Base-by-base conservation (phyloP, 2,113 vertebrate genomes). In the Myotis yumanensis region DNA sequence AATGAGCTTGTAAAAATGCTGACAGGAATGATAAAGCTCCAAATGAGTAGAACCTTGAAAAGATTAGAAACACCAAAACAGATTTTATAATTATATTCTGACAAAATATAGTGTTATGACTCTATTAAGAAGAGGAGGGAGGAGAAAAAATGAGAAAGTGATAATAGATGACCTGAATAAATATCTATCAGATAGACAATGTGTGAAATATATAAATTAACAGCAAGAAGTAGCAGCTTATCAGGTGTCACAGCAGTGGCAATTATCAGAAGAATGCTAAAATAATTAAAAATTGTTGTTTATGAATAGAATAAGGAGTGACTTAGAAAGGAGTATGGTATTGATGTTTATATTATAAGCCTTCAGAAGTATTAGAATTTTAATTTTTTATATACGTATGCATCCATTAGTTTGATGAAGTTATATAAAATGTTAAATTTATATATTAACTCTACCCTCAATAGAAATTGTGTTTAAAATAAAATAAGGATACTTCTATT, bases 351-450 rank as follows among this genome's bases (percentile, higher is more conserved):
- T 79, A 43, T 57, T 89, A 18, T 75, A 76, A 76, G 15, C 20
- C 51, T 20, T 93, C 48, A 28, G 32, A 80, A 80, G 10, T 54
- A 86, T 86, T 69, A n/a, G 35, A 91, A 82, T 82, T 82, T 71
- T 46, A 87, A 83, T 51, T 80, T 80, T 91, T 83, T 35, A 57
- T 54, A 20, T 68, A 69, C 23, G 68, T 57, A 35, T 48, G 16
- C 43, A 85, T 71, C 18, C 54, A 66, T 62, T 83, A 59, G 7
- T 80, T 80, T 81, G 25, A 51, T 69, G 51, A 52, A 73, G 3
- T 30, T 30, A 72, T 20, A 90, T 64, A 46, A 86, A 80, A 81
- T 75, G 28, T 86, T 89, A 90, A 71, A 86, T 90, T 82, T 81
- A 86, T 28, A 22, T 89, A 62, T 69, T 69, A 81, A 66, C 25